A percentile compares a stretch with the other conserved stretches of the same genome.
phyloP scores from a whole-genome alignment of 2,797 vertebrate species.

The Momotus momota region DNA sequence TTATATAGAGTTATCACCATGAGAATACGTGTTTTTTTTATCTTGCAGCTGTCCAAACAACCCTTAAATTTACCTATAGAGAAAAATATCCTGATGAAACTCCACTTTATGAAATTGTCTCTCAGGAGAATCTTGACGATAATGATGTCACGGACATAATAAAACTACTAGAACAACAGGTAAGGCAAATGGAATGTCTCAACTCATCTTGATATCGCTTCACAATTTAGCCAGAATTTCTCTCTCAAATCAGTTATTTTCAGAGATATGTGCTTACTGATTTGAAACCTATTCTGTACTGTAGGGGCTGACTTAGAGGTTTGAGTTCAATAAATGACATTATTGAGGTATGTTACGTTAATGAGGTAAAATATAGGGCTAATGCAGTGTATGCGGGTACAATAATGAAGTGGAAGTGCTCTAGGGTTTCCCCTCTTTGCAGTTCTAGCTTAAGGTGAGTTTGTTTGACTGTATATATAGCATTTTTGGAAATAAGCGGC shows the following conservation, averaged over 20 bases:
- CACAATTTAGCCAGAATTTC: background rate
- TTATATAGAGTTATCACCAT: background rate
- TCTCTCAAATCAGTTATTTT: background rate
- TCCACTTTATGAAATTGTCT: conserved; percentile 91
- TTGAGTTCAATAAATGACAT: background rate
- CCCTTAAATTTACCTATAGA: conserved; percentile 94
- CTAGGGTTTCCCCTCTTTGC: background rate
- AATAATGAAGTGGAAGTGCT: background rate
- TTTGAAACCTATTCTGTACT: background rate
- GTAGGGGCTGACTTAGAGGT: background rate
- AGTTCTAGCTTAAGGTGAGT: background rate
- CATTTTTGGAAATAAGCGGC: background rate
- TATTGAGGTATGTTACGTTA: background rate
- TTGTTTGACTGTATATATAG: background rate
- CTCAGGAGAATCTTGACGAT: conserved; percentile 93
- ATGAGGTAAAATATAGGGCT: background rate
- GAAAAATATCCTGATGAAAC: conserved; percentile 94
- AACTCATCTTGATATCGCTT: background rate
- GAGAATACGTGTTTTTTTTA: conserved; percentile 33
- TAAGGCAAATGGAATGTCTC: conserved; percentile 66
- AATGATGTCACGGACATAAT: conserved; percentile 84
- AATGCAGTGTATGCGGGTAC: background rate
- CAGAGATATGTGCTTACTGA: background rate
- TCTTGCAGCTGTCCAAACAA: conserved; percentile 87
- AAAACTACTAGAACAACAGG: conserved; percentile 90